Evolutionary conservation across 1,140 invertebrate genomes (phyloP), one percentile per base, ranked within the genome.

Genomic region (Apis mellifera): DNA sequence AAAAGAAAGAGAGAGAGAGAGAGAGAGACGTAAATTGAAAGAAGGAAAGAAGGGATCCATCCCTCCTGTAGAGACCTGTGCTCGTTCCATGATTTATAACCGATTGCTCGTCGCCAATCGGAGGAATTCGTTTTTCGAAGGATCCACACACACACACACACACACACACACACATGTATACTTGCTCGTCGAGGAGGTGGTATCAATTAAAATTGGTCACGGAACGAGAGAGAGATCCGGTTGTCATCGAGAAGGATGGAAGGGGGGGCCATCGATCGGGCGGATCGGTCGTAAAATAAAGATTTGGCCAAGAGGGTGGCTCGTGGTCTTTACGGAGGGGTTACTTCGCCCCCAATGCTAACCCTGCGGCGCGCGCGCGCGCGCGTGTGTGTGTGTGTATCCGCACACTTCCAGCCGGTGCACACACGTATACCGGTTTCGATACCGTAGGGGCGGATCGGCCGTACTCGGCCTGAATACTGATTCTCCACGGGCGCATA

Each of bases 401-500:
- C 79, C 23, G 17, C 54, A 84, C 54, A 74, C 59, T 15, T 17
- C 7, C 13, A 55, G 4, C 5, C 2, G 17, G 0, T 7, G 13
- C 54, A 55, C 54, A 55, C 15, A 5, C 15, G 17, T 15, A 82
- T 26, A 74, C 60, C 21, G 50, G 50, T 52, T 23, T 78, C 83
- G 82, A 84, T 86, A 87, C 77, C 73, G 66, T 80, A 84, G 87
- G 86, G 66, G 87, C 82, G 90, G 88, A 90, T 91, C 91, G 84
- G 78, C 75, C 82, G 85, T 80, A 79, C 88, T 86, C 89, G 84
- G 82, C 82, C 82, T 90, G 90, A 92, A 92, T 92, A 91, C 91
- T 91, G 90, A 92, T 92, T 92, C 90, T 90, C 90, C 85, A 89
- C 87, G 89, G 90, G 87, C 89, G 91, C 90, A 92, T 92, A 91